Percentiles rank a stretch among this genome's conserved stretches.
phyloP scores from a whole-genome alignment of 2,888 invertebrate species.

The Himalopsyche anomala region DNA sequence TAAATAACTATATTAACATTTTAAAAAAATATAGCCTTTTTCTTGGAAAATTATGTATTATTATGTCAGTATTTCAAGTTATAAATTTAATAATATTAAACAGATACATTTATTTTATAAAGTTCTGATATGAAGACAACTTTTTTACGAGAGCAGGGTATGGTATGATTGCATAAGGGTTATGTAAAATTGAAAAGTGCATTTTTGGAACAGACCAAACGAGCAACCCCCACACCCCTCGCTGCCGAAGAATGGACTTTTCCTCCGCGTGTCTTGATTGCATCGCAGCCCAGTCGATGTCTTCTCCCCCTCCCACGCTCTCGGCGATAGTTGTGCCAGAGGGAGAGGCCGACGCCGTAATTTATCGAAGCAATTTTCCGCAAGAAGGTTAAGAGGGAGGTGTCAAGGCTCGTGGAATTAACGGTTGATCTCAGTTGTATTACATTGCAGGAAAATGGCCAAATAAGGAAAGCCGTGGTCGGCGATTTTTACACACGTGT shows the following conservation, averaged over 20 bases:
- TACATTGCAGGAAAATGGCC: slow-evolving; percentile 41
- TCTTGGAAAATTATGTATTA: no score
- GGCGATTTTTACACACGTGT: neutral
- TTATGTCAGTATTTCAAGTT: no score
- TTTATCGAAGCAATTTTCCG: slow-evolving; percentile 57
- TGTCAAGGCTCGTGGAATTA: slow-evolving; percentile 52
- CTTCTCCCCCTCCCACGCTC: slow-evolving; percentile 42
- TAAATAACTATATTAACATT: no score
- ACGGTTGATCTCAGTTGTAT: slow-evolving; percentile 39
- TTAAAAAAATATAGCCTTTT: no score
- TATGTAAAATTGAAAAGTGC: slow-evolving; percentile 46
- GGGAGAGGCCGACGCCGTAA: slow-evolving; percentile 46
- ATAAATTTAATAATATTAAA: no score
- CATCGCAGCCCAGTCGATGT: slow-evolving; percentile 49
- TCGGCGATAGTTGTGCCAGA: slow-evolving; percentile 17
- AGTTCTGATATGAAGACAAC: no score
- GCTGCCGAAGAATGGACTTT: slow-evolving; percentile 54
- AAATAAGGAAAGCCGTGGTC: neutral
- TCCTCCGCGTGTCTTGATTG: slow-evolving; percentile 52
- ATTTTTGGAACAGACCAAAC: slow-evolving; percentile 33
- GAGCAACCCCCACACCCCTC: slow-evolving; percentile 46
- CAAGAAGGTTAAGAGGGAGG: slow-evolving; percentile 18
- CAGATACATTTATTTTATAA: no score
- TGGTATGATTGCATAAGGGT: neutral
- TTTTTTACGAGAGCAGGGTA: no score